phyloP scores from a whole-genome alignment of 2,888 invertebrate species.

The Trissolcus brochymenae region DNA sequence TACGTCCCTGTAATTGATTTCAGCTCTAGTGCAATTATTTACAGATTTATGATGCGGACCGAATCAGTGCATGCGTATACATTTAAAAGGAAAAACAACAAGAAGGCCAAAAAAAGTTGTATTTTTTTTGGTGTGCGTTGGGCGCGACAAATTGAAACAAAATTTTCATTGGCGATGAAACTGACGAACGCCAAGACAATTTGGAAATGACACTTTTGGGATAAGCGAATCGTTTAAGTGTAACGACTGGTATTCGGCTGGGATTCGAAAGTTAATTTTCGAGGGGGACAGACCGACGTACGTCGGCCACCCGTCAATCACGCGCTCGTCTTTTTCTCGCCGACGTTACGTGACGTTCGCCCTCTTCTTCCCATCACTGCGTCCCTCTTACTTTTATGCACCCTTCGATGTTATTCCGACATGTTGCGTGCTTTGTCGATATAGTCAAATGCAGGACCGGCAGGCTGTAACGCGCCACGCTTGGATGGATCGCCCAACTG shows the following conservation, averaged over 20 bases:
- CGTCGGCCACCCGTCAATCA: slow-evolving; percentile 66
- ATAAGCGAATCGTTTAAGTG: slow-evolving; percentile 64
- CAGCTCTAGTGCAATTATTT: slow-evolving; percentile 38
- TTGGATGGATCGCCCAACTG: slow-evolving; percentile 72
- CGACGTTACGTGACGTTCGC: slow-evolving; percentile 35
- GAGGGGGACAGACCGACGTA: slow-evolving; percentile 59
- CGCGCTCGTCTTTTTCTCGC: slow-evolving; percentile 58
- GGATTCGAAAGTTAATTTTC: slow-evolving; percentile 68
- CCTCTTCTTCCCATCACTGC: slow-evolving; percentile 43
- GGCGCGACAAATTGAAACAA: slow-evolving; percentile 22
- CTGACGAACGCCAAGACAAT: slow-evolving; percentile 55
- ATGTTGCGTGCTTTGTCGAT: slow-evolving; percentile 74
- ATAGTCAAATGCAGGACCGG: slow-evolving; percentile 71
- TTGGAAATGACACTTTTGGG: slow-evolving; percentile 57
- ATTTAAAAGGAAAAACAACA: not conserved
- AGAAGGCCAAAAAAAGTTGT: not conserved
- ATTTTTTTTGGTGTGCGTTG: not conserved
- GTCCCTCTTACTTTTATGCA: slow-evolving; percentile 67
- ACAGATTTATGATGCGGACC: slow-evolving; percentile 39
- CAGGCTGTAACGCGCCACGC: slow-evolving; percentile 70
- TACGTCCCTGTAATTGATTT: slow-evolving; percentile 50
- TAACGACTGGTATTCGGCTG: slow-evolving; percentile 60
- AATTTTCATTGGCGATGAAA: slow-evolving; percentile 41
- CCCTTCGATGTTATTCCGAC: slow-evolving; percentile 70
- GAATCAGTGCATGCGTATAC: not conserved